These are phyloP conservation scores for Morphnarchus princeps DNA, from an alignment of 2,113 vertebrate species.

Conservation along the genomic window DNA sequence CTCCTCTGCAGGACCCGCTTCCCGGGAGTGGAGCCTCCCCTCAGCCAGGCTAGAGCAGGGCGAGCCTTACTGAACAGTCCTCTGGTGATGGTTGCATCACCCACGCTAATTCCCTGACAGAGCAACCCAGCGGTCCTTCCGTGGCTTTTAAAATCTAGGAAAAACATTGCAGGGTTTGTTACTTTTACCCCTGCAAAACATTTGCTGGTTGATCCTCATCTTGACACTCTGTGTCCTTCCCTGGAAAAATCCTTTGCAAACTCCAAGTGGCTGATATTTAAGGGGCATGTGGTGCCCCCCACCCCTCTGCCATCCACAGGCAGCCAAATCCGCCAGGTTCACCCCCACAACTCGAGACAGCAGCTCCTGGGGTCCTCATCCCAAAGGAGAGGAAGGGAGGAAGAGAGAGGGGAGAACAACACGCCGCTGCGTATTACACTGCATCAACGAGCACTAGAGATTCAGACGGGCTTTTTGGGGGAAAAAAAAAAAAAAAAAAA, in stretches of 20 bases:
- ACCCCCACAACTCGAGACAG: rapidly evolving
- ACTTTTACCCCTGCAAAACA: background rate
- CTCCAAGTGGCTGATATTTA: background rate
- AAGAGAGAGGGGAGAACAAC: background rate
- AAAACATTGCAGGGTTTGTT: rapidly evolving
- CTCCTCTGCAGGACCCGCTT: background rate
- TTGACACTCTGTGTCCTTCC: background rate
- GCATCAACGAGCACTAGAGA: background rate
- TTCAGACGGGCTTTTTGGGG: background rate
- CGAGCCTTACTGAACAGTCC: background rate
- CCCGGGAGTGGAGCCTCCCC: background rate
- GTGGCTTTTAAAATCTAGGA: background rate
- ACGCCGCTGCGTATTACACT: rapidly evolving
- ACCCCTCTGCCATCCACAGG: background rate
- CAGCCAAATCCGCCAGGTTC: background rate
- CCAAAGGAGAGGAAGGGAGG: background rate
- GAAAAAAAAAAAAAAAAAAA: background rate
- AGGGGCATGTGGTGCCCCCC: rapidly evolving
- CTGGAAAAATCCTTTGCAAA: background rate
- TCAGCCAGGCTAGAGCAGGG: background rate
- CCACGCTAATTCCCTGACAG: rapidly evolving
- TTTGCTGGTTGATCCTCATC: background rate
- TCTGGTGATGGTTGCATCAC: background rate
- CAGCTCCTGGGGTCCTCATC: background rate
- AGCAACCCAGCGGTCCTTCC: no score